A percentile compares a stretch with the other conserved stretches of the same genome.
phyloP scores from a whole-genome alignment of 2,797 vertebrate genomes.

The Brachyalestes nurse region DNA sequence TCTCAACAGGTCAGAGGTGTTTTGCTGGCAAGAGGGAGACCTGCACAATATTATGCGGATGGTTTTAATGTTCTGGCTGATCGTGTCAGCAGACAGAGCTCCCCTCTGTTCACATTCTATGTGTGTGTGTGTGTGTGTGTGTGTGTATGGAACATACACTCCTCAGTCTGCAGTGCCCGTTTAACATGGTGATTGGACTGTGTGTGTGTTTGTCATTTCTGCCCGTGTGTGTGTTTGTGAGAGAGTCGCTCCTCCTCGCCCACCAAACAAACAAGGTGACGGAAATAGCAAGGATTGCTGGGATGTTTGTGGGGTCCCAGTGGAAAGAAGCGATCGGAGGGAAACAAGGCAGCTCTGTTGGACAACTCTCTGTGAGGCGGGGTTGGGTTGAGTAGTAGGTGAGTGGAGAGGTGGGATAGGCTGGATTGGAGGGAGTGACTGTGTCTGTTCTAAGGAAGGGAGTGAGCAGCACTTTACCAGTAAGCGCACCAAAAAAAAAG shows the following conservation, averaged over 20 bases:
- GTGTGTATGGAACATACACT: constrained; percentile 66
- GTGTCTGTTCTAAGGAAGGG: constrained; percentile 39
- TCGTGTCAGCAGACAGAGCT: no score
- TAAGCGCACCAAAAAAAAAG: not conserved
- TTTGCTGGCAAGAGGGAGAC: no score
- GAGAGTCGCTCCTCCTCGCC: constrained; percentile 74
- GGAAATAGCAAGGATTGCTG: constrained; percentile 84
- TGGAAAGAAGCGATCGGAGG: constrained; percentile 68
- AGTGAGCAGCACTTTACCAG: constrained; percentile 43
- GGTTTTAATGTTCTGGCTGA: no score
- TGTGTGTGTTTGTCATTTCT: constrained; percentile 32
- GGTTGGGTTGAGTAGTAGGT: constrained; percentile 44
- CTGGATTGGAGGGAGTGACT: constrained; percentile 34
- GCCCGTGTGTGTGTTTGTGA: constrained; percentile 30
- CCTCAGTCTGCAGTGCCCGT: constrained; percentile 66
- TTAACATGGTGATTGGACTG: not conserved
- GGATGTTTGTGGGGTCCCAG: constrained; percentile 79
- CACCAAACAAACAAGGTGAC: constrained; percentile 80
- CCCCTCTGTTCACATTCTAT: no score
- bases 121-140: not conserved
- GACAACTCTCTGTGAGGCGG: constrained; percentile 62
- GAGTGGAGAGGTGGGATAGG: constrained; percentile 54
- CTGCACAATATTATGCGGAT: no score
- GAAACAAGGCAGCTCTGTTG: constrained; percentile 78
- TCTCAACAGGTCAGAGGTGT: no score